A percentile compares a stretch with the other conserved stretches of the same genome.
These are phyloP conservation scores for Linnaemya tessellans DNA, from an alignment of 2,888 invertebrate genomes.

Conservation along the genomic window DNA sequence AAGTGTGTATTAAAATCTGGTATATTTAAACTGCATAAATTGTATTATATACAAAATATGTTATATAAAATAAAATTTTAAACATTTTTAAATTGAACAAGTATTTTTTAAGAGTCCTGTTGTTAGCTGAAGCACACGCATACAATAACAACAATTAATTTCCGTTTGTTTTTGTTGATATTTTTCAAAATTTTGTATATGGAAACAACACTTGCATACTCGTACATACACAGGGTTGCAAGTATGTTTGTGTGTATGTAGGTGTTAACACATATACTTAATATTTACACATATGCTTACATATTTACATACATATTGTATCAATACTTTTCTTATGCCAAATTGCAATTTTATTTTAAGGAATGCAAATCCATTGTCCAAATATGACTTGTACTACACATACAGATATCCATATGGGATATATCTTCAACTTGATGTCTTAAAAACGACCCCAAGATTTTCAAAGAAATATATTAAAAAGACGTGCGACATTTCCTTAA, in stretches of 20 bases:
- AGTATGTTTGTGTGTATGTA: background rate
- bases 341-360: constrained; percentile 42
- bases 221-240: background rate
- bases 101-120: constrained; percentile 51
- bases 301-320: background rate
- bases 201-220: background rate
- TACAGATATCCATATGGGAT: too few species aligned
- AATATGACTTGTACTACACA: background rate
- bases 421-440: too few species aligned
- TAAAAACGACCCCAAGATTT: background rate
- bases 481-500: background rate
- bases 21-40: constrained; percentile 36
- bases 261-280: too few species aligned
- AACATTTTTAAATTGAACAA: constrained; percentile 54
- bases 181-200: background rate
- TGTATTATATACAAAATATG: constrained; percentile 33
- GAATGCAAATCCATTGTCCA: constrained; percentile 50
- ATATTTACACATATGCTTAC: background rate
- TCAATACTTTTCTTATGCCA: background rate
- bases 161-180: constrained; percentile 25
- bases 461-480: background rate
- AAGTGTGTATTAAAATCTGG: constrained; percentile 13
- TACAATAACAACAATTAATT: constrained; percentile 57
- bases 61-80: constrained; percentile 39
- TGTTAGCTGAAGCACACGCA: constrained; percentile 33